Evolutionary conservation across 2,888 invertebrate species (phyloP), one percentile per base, ranked within the genome.

Genomic region (Iphiclides podalirius): DNA sequence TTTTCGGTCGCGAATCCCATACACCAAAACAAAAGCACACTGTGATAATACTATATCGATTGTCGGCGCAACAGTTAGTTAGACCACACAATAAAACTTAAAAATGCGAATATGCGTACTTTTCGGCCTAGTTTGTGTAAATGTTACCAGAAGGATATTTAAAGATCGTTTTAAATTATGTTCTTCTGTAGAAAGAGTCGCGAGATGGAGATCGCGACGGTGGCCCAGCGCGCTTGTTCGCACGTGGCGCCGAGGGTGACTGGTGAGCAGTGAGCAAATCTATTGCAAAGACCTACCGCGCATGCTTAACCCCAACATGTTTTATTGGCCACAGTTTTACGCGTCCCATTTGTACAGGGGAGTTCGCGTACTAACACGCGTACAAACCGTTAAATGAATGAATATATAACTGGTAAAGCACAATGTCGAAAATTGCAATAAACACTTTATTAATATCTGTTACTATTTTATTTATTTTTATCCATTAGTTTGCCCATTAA

Each of bases 1-100:
- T 3, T 20, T 13, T 2, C 3, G 13, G 11, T n/a, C 14, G 8
- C 9, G 4, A 28, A 7, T 23, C 37, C 14, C 39, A 1, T 20
- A 12, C 58, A 70, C 55, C 76, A 77, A 74, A 78, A 79, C 79
- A 79, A 77, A 72, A 69, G 66, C 74, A 72, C 72, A 72, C 66
- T 51, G 58, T 58, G 52, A 20, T n/a, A n/a, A n/a, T n/a, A n/a
- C 38, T 52, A 41, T 70, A 79, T 79, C 66, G 78, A 79, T 78
- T 65, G 61, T 12, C 42, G 48, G 59, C 68, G 75, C 78, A 77
- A 79, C 78, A 79, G 78, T 67, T 74, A 52, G 57, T 44, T 52
- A 52, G 50, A 38, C 23, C 23, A 52, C 41, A 47, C 33, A 9
- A 40, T 28, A 3, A 3, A 6, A 3, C 46, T n/a, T 28, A 12